Evolutionary conservation across 2,888 invertebrate species (phyloP).

Genomic region (Agonopterix alstromeriana): DNA sequence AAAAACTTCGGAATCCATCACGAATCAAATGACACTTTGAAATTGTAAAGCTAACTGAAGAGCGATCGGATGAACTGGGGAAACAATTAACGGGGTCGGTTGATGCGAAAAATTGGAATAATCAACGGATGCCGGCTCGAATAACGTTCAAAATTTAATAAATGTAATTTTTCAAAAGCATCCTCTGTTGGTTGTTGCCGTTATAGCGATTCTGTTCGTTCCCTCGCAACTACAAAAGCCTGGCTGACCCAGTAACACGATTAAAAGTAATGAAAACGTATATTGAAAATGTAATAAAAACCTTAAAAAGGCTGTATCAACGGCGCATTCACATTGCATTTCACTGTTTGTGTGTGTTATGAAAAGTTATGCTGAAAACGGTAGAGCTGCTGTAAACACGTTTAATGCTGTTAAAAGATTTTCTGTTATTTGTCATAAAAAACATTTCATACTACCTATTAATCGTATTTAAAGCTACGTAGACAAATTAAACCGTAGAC

Average conservation of each 20-base stretch:
- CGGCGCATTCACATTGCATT: no score
- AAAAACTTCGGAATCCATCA: conserved; percentile 70
- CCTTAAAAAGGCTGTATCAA: background rate
- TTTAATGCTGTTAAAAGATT: background rate
- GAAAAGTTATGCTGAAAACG: no score
- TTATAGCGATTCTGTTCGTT: conserved; percentile 21
- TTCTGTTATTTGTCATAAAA: conserved; percentile 1
- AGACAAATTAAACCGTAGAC: no score
- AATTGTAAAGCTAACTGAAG: conserved; percentile 70
- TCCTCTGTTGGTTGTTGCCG: conserved; percentile 14
- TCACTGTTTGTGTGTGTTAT: no score
- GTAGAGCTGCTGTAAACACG: no score
- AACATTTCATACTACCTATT: no score
- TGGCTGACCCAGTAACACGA: conserved; percentile 26
- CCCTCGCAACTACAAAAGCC: conserved; percentile 14
- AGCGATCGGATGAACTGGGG: conserved; percentile 59
- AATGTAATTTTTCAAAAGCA: conserved; percentile 50
- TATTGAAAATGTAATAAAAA: conserved; percentile 7
- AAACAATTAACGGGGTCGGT: conserved; percentile 61
- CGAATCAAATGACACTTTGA: conserved; percentile 73
- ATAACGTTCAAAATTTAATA: conserved; percentile 45
- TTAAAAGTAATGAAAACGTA: conserved; percentile 13
- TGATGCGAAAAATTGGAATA: conserved; percentile 60
- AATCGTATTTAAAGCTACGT: no score
- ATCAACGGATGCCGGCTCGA: conserved; percentile 49